These are phyloP conservation scores for Myzus persicae DNA, from an alignment of 1,140 invertebrate species.

Conservation along the genomic window DNA sequence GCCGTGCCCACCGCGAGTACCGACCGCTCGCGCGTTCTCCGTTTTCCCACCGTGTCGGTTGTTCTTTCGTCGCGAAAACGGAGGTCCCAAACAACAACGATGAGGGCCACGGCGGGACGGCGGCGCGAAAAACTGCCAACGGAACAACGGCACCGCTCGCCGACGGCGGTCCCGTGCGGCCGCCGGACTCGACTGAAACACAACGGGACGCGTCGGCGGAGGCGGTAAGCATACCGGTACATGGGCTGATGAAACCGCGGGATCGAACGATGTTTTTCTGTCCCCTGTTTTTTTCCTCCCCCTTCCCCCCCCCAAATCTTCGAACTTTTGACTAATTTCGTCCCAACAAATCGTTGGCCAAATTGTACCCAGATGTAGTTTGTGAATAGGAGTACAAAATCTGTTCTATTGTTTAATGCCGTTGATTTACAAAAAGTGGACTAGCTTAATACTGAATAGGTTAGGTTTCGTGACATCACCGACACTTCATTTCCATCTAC, in stretches of 20 bases:
- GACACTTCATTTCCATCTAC: neutral
- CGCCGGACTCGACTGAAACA: neutral
- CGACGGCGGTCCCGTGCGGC: neutral
- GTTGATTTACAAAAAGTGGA: neutral
- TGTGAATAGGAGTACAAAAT: neutral
- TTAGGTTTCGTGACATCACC: neutral
- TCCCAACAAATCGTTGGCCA: neutral
- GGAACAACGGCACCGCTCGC: neutral
- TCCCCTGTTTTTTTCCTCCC: too few relatives aligned
- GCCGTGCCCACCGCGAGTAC: neutral
- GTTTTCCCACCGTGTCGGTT: neutral
- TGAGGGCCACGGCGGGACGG: neutral
- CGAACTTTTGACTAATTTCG: neutral
- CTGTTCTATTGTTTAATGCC: neutral
- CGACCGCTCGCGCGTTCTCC: neutral
- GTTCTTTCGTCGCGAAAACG: slow-evolving; percentile 15
- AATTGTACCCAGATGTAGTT: neutral
- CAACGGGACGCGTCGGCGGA: neutral
- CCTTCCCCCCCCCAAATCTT: neutral
- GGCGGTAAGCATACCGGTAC: neutral
- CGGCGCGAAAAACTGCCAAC: neutral
- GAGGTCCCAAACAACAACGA: slow-evolving; percentile 36
- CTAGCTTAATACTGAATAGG: neutral
- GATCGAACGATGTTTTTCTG: neutral
- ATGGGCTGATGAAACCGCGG: too few relatives aligned